Percentiles rank a stretch among this genome's conserved stretches.
Conservation (phyloP, 1,140 invertebrate species). For the Notospermus geniculatus region DNA sequence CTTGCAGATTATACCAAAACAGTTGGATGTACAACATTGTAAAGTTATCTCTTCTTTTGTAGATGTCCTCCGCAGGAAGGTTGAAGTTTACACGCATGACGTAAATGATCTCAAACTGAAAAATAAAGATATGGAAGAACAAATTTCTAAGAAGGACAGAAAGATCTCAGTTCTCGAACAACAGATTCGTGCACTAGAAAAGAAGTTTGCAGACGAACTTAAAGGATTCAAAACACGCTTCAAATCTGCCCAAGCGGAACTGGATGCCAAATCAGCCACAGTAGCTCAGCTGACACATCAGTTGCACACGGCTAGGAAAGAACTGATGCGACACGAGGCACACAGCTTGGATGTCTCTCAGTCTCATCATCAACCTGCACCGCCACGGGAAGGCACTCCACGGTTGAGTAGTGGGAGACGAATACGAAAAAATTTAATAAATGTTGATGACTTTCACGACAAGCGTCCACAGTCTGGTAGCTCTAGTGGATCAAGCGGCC, state of each 20-base stretch:
- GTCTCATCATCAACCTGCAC: conserved; percentile 12
- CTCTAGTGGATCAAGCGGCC: conserved; percentile 28
- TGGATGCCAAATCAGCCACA: conserved; percentile 39
- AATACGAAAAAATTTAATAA: background rate
- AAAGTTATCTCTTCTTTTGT: background rate
- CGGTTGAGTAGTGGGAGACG: background rate
- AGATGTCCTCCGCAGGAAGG: background rate
- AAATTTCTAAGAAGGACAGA: conserved; percentile 22
- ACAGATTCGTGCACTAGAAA: conserved; percentile 27
- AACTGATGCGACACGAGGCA: conserved; percentile 22
- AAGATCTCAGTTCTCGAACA: conserved; percentile 26
- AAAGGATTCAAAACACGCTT: conserved; percentile 26
- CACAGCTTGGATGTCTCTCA: background rate
- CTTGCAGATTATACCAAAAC: too few species aligned
- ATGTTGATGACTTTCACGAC: conserved; percentile 11
- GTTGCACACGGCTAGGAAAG: conserved; percentile 35
- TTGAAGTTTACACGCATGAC: background rate
- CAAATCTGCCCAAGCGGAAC: conserved; percentile 30
- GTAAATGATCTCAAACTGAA: background rate
- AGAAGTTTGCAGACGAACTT: conserved; percentile 28
- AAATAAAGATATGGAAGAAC: background rate
- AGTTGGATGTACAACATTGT: too few species aligned
- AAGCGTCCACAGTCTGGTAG: conserved; percentile 3
- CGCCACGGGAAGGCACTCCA: conserved; percentile 18
- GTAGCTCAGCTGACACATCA: conserved; percentile 44